phyloP scores from a whole-genome alignment of 1,140 invertebrate genomes.

The Formica exsecta region DNA sequence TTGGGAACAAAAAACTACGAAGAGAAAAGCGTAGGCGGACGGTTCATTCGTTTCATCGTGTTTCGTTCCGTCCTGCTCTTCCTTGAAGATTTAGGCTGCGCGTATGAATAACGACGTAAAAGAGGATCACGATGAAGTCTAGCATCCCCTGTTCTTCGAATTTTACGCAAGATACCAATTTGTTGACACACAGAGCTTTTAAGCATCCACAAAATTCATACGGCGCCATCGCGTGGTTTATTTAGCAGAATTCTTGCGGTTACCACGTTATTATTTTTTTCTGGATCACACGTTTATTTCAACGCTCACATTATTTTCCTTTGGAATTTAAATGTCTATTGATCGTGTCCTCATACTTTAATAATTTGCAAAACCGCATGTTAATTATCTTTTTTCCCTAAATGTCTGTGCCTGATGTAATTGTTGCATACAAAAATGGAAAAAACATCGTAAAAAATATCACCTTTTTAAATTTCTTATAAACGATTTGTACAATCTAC shows the following conservation, averaged over 20 bases:
- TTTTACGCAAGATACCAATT: slow-evolving; percentile 68
- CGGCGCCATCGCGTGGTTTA: slow-evolving; percentile 67
- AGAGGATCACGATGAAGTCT: slow-evolving; percentile 24
- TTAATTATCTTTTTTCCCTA: not conserved
- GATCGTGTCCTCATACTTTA: not conserved
- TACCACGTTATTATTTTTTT: slow-evolving; percentile 56
- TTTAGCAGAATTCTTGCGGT: slow-evolving; percentile 65
- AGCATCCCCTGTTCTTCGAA: slow-evolving; percentile 60
- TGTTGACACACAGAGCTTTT: slow-evolving; percentile 67
- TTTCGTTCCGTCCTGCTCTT: slow-evolving; percentile 36
- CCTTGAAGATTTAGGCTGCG: slow-evolving; percentile 53
- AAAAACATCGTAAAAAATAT: not conserved
- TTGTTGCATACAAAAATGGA: not conserved
- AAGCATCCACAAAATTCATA: slow-evolving; percentile 61
- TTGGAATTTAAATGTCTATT: not conserved
- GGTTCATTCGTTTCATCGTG: slow-evolving; percentile 50
- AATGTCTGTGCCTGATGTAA: not conserved
- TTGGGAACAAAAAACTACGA: slow-evolving; percentile 54
- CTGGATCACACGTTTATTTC: not conserved
- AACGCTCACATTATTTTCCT: not conserved
- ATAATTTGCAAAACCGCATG: not conserved
- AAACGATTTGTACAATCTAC: not conserved
- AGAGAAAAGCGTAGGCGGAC: slow-evolving; percentile 58
- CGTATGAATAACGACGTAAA: slow-evolving; percentile 45
- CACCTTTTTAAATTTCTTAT: not conserved